These are phyloP conservation scores for Gila orcuttii DNA, from an alignment of 2,113 vertebrate species.

Conservation along the genomic window DNA sequence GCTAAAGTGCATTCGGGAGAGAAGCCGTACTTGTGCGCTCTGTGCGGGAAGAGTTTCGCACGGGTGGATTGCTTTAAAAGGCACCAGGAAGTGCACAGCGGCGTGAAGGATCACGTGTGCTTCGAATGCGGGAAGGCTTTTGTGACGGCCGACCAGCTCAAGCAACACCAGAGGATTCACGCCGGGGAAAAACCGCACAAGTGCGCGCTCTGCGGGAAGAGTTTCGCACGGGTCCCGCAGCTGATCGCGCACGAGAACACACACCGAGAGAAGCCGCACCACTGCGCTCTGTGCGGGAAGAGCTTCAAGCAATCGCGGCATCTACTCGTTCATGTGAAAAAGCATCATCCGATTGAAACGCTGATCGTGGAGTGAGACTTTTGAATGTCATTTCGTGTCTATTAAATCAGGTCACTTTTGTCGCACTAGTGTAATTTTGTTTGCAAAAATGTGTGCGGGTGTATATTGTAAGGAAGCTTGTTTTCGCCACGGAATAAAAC, in stretches of 20 bases:
- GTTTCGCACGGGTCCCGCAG: background rate
- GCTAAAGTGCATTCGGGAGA: background rate
- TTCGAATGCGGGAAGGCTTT: background rate
- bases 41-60: conserved; percentile 3
- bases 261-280: background rate
- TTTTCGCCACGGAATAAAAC: no score
- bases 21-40: background rate
- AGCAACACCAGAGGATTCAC: conserved; percentile 14
- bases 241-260: background rate
- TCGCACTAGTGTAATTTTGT: no score
- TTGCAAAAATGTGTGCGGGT: no score
- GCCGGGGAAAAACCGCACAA: background rate
- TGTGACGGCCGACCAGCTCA: background rate
- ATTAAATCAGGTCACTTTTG: no score
- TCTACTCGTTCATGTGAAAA: background rate
- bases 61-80: conserved; percentile 11
- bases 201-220: background rate
- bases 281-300: background rate
- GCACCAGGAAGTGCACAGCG: conserved; percentile 12
- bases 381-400: no score
- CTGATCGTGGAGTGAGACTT: no score
- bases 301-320: background rate
- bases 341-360: background rate
- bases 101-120: conserved; percentile 20
- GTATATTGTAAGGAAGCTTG: no score